phyloP scores from a whole-genome alignment of 2,113 vertebrate species.

The Stegostoma tigrinum region DNA sequence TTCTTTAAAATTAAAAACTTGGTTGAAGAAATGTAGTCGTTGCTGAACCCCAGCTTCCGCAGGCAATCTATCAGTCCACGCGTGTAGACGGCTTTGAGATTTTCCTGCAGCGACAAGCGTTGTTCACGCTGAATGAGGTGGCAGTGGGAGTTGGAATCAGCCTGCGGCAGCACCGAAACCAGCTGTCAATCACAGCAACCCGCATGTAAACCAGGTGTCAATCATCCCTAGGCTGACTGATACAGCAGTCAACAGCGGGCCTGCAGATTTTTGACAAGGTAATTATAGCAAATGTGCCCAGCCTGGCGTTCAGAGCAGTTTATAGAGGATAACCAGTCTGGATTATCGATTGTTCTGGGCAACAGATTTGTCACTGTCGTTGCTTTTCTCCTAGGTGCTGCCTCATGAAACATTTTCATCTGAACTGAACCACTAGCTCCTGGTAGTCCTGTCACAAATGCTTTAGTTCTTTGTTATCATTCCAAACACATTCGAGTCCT shows the following conservation, averaged over 20 bases:
- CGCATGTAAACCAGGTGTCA: slow-evolving; percentile 33
- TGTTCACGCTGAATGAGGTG: slow-evolving; percentile 20
- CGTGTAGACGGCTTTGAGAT: slow-evolving; percentile 10
- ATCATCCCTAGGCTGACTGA: slow-evolving; percentile 34
- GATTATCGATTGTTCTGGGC: slow-evolving; percentile 36
- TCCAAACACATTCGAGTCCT: background rate
- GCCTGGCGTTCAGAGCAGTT: slow-evolving; percentile 12
- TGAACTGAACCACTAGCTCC: slow-evolving; percentile 7
- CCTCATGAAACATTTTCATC: slow-evolving; percentile 29
- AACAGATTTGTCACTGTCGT: slow-evolving; percentile 35
- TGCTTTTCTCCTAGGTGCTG: slow-evolving; percentile 27
- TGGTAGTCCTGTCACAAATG: slow-evolving; percentile 12
- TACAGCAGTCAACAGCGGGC: slow-evolving; percentile 25
- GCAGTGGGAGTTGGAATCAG: slow-evolving; percentile 27
- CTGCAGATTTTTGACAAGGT: slow-evolving; percentile 29
- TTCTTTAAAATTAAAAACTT: slow-evolving; percentile 20
- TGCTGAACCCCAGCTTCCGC: background rate
- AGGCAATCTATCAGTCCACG: background rate
- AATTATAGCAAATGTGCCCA: slow-evolving; percentile 34
- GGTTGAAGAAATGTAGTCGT: background rate
- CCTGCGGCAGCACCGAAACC: slow-evolving; percentile 28
- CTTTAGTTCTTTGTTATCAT: background rate
- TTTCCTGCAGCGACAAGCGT: slow-evolving; percentile 26
- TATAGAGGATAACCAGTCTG: slow-evolving; percentile 35
- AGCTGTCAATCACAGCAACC: slow-evolving; percentile 25